These are phyloP conservation scores for Oreocharis arfaki DNA, from an alignment of 2,113 vertebrate species.

Conservation along the genomic window DNA sequence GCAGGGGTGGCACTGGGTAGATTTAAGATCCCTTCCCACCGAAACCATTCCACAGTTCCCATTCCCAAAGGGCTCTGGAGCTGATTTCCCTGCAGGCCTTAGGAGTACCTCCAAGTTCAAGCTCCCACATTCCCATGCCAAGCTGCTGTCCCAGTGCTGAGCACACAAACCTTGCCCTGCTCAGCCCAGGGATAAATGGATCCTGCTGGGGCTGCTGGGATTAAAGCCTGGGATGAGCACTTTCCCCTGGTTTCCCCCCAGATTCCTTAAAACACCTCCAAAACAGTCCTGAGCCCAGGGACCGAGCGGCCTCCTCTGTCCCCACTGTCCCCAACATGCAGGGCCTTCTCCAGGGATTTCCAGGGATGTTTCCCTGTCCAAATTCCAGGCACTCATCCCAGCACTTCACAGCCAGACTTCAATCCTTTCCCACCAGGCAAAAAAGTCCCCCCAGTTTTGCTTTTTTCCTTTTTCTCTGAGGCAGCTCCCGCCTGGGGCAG, in stretches of 20 bases:
- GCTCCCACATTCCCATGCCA: neutral
- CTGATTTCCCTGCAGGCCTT: neutral
- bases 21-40: neutral
- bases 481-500: neutral
- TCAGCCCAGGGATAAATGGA: neutral
- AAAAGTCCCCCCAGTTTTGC: neutral
- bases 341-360: neutral
- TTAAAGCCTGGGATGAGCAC: neutral
- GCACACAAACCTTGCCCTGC: neutral
- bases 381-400: neutral
- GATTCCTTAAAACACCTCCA: neutral
- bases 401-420: neutral
- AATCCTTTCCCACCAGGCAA: neutral
- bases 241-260: neutral
- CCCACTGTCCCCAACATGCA: too few species aligned
- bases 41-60: neutral
- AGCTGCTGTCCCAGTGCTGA: neutral
- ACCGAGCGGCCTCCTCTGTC: neutral
- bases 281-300: neutral
- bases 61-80: neutral
- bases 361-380: neutral
- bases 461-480: neutral
- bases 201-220: neutral
- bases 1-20: neutral
- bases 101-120: neutral